A percentile compares a stretch with the other conserved stretches of the same genome.
Evolutionary conservation across 2,797 vertebrate species (phyloP).

Genomic region (Ambastaia sidthimunki): DNA sequence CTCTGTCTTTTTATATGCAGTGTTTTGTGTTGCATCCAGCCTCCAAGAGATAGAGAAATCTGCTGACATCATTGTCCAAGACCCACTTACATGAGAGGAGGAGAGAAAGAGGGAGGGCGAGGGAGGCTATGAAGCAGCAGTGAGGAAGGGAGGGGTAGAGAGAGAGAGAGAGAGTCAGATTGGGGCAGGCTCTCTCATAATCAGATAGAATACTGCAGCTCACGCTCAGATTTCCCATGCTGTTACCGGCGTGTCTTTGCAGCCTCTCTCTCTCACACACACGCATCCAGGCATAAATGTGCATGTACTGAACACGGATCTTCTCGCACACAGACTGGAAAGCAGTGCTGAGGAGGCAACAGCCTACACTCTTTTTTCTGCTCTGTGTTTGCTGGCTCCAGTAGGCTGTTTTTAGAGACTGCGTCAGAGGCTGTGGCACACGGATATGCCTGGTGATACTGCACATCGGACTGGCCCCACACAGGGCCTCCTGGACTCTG

Average conservation of each 20-base stretch:
- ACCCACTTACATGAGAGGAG: constrained; percentile 70
- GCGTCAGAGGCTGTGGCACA: constrained; percentile 54
- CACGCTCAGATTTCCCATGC: constrained; percentile 64
- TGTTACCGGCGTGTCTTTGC: constrained; percentile 52
- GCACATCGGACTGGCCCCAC: constrained; percentile 38
- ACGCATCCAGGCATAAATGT: constrained; percentile 32
- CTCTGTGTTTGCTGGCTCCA: constrained; percentile 28
- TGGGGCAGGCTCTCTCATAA: constrained; percentile 65
- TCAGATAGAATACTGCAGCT: constrained; percentile 69
- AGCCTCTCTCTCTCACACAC: constrained; percentile 51
- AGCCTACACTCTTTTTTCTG: constrained; percentile 29
- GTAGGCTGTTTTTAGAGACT: constrained; percentile 43
- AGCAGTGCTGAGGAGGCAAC: constrained; percentile 38
- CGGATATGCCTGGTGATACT: constrained; percentile 58
- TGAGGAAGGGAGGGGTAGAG: constrained; percentile 52
- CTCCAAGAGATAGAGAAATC: constrained; percentile 72
- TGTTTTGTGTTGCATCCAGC: constrained; percentile 56
- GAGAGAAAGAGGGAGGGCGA: constrained; percentile 28
- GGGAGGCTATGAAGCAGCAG: constrained; percentile 47
- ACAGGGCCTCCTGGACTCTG: constrained; percentile 51
- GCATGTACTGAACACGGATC: constrained; percentile 28
- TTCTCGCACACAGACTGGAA: neutral
- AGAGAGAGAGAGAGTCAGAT: constrained; percentile 47
- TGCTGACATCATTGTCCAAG: constrained; percentile 82
- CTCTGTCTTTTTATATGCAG: neutral